These are phyloP conservation scores for Mus musculus DNA, from an alignment of 2,113 vertebrate species.

Conservation along the genomic window DNA sequence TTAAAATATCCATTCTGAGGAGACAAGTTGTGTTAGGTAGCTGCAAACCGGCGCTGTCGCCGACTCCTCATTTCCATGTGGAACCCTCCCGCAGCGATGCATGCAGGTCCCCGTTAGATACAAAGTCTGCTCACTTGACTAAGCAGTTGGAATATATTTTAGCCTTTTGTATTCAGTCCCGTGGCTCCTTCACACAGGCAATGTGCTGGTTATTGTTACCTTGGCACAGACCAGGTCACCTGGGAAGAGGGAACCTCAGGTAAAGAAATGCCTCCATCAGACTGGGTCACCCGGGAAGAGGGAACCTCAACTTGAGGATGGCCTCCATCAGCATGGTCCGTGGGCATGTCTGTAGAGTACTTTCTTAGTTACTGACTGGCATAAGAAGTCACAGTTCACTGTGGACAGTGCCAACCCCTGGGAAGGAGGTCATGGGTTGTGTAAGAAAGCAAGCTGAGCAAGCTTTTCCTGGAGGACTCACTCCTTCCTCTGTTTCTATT, in stretches of 20 bases:
- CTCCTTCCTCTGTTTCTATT: background rate
- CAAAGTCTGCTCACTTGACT: constrained; percentile 55
- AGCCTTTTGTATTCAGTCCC: constrained; percentile 25
- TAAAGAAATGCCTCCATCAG: background rate
- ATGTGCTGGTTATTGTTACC: background rate
- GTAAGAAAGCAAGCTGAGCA: background rate
- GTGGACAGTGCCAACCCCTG: background rate
- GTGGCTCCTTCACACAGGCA: constrained; percentile 13
- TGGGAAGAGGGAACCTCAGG: background rate
- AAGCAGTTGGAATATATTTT: constrained; percentile 57
- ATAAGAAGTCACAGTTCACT: background rate
- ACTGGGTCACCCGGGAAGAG: background rate
- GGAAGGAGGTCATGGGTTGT: background rate
- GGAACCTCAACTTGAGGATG: background rate
- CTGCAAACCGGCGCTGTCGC: constrained; percentile 64
- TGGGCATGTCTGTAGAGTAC: no score
- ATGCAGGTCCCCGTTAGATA: constrained; percentile 13
- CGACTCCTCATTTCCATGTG: constrained; percentile 55
- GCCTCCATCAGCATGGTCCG: background rate
- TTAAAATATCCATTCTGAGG: constrained; percentile 78
- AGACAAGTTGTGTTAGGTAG: constrained; percentile 44
- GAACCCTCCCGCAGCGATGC: constrained; percentile 23
- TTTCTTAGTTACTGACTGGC: background rate
- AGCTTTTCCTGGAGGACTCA: background rate
- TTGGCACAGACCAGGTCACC: background rate